A percentile compares a stretch with the other conserved stretches of the same genome.
phyloP scores from a whole-genome alignment of 64 coral and sea anemone genomes.

The Actinia equina region DNA sequence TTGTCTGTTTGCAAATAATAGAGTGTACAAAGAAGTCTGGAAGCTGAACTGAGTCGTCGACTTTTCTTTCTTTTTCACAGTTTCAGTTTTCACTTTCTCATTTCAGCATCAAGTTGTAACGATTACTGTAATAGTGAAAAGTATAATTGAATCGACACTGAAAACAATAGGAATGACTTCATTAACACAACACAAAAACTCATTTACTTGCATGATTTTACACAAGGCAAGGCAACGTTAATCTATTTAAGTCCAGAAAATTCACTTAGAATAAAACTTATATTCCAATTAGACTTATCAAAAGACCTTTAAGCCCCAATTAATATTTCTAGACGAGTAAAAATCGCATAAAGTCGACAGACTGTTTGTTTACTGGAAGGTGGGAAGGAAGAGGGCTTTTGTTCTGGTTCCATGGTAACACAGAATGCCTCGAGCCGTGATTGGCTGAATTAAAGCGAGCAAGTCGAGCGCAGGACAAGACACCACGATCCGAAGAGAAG shows the following conservation, averaged over 20 bases:
- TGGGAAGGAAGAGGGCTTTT: slow-evolving; percentile 32
- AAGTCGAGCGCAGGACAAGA: slow-evolving; percentile 14
- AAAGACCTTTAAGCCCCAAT: slow-evolving; percentile 7
- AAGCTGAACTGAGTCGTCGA: too few species aligned
- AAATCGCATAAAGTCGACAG: not conserved
- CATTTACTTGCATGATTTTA: not conserved
- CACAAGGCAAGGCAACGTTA: not conserved
- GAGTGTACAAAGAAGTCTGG: too few species aligned
- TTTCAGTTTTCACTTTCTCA: too few species aligned
- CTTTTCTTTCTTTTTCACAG: too few species aligned
- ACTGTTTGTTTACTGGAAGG: slow-evolving; percentile 17
- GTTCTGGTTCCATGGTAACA: slow-evolving; percentile 77
- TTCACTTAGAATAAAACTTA: slow-evolving; percentile 3
- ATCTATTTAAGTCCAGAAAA: not conserved
- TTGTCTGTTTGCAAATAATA: too few species aligned
- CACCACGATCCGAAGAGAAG: slow-evolving; percentile 28
- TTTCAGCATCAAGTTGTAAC: too few species aligned
- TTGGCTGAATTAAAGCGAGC: slow-evolving; percentile 39
- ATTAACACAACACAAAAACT: too few species aligned
- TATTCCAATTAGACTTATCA: not conserved
- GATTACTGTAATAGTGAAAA: too few species aligned
- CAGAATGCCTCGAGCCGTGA: slow-evolving; percentile 59
- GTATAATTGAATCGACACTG: too few species aligned
- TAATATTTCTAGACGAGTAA: not conserved
- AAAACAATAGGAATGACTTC: too few species aligned